Conservation (phyloP, 1,140 invertebrate genomes). For the Sminthurinus signatus region DNA sequence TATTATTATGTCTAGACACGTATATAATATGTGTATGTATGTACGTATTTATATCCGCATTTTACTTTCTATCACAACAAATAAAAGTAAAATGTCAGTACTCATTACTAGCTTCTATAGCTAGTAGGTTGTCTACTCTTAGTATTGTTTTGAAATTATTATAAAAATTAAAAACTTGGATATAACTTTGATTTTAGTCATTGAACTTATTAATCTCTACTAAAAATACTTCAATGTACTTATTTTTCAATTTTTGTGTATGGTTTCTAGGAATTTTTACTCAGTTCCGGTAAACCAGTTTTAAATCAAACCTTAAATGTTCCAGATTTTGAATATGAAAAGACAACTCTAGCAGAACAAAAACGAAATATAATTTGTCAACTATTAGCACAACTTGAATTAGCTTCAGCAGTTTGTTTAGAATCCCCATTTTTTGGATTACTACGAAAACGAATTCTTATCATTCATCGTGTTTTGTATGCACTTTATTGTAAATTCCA, state of each 20-base stretch:
- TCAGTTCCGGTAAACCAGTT: slow-evolving; percentile 47
- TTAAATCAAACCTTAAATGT: slow-evolving; percentile 47
- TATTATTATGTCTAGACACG: too few relatives aligned
- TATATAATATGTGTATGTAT: too few relatives aligned
- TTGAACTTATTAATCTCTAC: slow-evolving; percentile 42
- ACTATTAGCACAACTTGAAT: slow-evolving; percentile 51
- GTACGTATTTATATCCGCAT: too few relatives aligned
- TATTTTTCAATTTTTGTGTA: not conserved
- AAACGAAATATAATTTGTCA: slow-evolving; percentile 52
- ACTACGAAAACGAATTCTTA: slow-evolving; percentile 53
- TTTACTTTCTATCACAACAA: too few relatives aligned
- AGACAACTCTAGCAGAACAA: slow-evolving; percentile 48
- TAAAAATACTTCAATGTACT: not conserved
- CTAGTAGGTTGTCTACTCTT: too few relatives aligned
- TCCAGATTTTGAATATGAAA: slow-evolving; percentile 50
- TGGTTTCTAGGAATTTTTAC: slow-evolving; percentile 45
- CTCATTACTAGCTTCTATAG: too few relatives aligned
- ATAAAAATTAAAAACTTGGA: too few relatives aligned
- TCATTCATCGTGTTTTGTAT: slow-evolving; percentile 57
- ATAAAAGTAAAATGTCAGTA: too few relatives aligned
- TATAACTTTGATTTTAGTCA: too few relatives aligned
- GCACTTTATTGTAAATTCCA: slow-evolving; percentile 55
- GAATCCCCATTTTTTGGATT: slow-evolving; percentile 54
- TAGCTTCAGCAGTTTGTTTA: slow-evolving; percentile 52
- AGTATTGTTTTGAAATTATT: too few relatives aligned